Conservation (phyloP, 2,113 vertebrate genomes). For the Microtus montanus region DNA sequence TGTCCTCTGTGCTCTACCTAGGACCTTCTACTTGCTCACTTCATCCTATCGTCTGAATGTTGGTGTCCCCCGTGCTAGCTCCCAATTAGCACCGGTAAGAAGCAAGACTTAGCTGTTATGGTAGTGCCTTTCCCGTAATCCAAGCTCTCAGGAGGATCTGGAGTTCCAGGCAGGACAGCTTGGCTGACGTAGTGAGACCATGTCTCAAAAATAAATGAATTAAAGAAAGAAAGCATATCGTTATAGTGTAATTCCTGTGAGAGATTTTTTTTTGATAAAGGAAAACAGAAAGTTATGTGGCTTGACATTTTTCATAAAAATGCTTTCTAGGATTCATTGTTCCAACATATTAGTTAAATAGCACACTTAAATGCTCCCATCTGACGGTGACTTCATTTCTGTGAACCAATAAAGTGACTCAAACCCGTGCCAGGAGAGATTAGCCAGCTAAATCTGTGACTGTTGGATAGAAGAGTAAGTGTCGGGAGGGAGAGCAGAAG, state of each 20-base stretch:
- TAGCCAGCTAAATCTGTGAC: constrained; percentile 43
- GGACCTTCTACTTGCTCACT: neutral
- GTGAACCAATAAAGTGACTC: constrained; percentile 56
- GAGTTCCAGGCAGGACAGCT: neutral
- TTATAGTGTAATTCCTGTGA: neutral
- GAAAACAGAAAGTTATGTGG: constrained; percentile 18
- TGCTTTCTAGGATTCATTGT: constrained; percentile 64
- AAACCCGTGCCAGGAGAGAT: constrained; percentile 36
- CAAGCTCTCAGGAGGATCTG: neutral
- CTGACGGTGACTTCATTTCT: constrained; percentile 65
- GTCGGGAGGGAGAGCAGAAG: constrained; percentile 16
- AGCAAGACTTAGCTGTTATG: neutral
- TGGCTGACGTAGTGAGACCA: neutral
- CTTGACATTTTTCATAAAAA: constrained; percentile 53
- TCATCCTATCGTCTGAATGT: neutral
- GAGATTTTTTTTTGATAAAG: constrained; percentile 9
- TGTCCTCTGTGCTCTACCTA: neutral
- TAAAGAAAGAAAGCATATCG: neutral
- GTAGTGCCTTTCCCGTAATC: neutral
- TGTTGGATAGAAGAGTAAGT: neutral
- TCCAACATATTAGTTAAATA: constrained; percentile 41
- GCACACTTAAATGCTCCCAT: constrained; percentile 63
- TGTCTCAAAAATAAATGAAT: neutral
- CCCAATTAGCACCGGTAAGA: neutral
- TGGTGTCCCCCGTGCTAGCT: too few relatives aligned